Evolutionary conservation across 1,140 invertebrate species (phyloP).

Genomic region (Drosophila parvula): DNA sequence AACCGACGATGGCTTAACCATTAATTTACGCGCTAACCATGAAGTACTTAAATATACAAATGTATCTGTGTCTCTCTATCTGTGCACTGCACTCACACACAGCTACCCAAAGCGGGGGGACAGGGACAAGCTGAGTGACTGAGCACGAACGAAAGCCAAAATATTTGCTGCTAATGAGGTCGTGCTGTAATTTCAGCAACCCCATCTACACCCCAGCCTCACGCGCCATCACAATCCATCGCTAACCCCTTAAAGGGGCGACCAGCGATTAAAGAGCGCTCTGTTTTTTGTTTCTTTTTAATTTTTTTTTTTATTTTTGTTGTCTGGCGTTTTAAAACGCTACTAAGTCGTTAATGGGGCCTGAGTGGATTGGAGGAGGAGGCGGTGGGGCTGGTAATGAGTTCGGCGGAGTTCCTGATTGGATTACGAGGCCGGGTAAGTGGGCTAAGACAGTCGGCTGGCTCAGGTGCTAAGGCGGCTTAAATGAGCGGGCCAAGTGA

Average conservation of each 20-base stretch:
- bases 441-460: neutral
- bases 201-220: neutral
- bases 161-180: conserved; percentile 76
- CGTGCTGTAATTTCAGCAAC: conserved; percentile 54
- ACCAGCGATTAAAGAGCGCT: conserved; percentile 43
- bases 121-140: conserved; percentile 32
- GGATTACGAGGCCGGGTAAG: conserved; percentile 28
- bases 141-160: conserved; percentile 53
- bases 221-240: conserved; percentile 12
- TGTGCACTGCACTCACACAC: conserved; percentile 33
- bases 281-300: neutral
- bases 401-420: conserved; percentile 47
- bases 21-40: conserved; percentile 80
- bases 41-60: conserved; percentile 78
- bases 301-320: neutral
- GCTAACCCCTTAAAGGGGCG: conserved; percentile 38
- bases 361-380: conserved; percentile 30
- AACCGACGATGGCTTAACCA: conserved; percentile 65
- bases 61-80: conserved; percentile 57
- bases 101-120: neutral
- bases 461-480: conserved; percentile 6
- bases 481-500: neutral
- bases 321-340: conserved; percentile 38
- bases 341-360: conserved; percentile 52
- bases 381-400: conserved; percentile 28